Conservation (phyloP, 1,140 invertebrate species). For the Ylistrum balloti region DNA sequence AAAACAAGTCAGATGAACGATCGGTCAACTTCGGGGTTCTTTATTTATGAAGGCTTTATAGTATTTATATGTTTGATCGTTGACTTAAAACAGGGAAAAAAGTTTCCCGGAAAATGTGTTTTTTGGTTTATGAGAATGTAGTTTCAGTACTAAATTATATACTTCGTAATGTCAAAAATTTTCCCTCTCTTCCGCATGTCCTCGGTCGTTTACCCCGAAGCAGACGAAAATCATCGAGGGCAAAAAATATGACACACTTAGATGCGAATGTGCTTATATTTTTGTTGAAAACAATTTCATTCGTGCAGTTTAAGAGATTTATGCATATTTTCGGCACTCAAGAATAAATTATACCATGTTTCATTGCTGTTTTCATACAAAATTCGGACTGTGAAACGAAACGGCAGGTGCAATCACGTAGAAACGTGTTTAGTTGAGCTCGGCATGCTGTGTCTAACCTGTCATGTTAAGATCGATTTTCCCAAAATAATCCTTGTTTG, state of each 20-base stretch:
- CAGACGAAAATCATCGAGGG: constrained; percentile 27
- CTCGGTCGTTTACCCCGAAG: constrained; percentile 23
- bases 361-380: neutral
- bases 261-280: neutral
- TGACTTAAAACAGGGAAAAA: neutral
- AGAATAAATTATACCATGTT: neutral
- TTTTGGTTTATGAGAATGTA: neutral
- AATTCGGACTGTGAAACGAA: neutral
- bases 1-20: constrained; percentile 26
- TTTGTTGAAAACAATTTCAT: neutral
- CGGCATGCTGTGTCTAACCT: constrained; percentile 1
- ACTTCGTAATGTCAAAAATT: neutral
- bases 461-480: constrained; percentile 5
- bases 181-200: constrained; percentile 28
- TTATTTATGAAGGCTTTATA: neutral
- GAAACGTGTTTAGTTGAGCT: constrained; percentile 23
- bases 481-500: neutral
- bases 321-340: neutral
- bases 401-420: constrained; percentile 12
- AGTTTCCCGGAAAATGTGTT: too few species aligned
- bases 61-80: neutral
- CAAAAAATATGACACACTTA: constrained; percentile 15
- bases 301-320: neutral
- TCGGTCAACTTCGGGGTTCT: constrained; percentile 29
- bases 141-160: neutral